Evolutionary conservation across 2,113 vertebrate species (phyloP).

Genomic region (Proteles cristata): DNA sequence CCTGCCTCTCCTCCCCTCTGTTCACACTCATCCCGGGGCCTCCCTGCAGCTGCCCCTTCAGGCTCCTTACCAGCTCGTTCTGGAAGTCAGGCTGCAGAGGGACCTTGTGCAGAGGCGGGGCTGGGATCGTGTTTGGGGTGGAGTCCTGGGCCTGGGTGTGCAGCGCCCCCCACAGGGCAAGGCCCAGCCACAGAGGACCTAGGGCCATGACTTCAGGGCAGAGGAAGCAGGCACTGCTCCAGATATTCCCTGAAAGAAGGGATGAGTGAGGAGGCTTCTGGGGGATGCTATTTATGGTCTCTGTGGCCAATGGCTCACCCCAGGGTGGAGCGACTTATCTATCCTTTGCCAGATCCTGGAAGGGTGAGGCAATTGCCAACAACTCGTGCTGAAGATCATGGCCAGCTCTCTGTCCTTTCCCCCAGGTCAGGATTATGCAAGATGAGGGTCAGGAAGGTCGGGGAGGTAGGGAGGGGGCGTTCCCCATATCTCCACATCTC

Average conservation of each 20-base stretch:
- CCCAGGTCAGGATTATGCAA: no score
- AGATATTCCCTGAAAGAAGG: background rate
- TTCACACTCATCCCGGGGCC: fast-evolving
- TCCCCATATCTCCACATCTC: no score
- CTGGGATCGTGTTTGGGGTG: background rate
- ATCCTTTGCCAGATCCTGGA: no score
- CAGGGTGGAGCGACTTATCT: no score
- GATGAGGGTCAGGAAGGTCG: no score
- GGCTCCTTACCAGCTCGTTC: constrained; percentile 46
- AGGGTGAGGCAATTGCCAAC: no score
- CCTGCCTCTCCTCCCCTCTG: background rate
- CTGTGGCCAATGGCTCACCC: no score
- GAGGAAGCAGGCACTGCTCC: background rate
- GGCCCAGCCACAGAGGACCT: constrained; percentile 46
- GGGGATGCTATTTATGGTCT: no score
- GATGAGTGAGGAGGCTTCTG: no score
- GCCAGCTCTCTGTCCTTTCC: no score
- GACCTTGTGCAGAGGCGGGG: background rate
- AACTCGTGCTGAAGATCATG: no score
- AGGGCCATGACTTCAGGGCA: background rate
- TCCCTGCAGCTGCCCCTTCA: background rate
- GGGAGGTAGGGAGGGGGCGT: no score
- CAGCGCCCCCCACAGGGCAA: constrained; percentile 58
- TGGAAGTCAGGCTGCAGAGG: constrained; percentile 62
- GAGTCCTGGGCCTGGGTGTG: background rate